A percentile compares a stretch with the other conserved stretches of the same genome.
phyloP scores from a whole-genome alignment of 2,888 invertebrate species.

The Melinaea menophilus region DNA sequence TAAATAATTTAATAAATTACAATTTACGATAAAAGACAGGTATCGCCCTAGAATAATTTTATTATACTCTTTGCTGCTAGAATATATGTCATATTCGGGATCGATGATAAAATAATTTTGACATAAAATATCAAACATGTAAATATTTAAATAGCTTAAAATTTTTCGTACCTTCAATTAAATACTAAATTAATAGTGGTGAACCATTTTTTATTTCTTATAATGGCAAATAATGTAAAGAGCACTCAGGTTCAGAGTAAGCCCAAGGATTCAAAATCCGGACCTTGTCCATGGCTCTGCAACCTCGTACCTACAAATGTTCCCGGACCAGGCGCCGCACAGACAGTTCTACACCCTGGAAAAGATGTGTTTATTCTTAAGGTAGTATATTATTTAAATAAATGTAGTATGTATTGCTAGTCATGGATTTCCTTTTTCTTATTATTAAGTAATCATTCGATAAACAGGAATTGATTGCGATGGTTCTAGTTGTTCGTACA shows the following conservation, averaged over 20 bases:
- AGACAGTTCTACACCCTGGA: conserved; percentile 74
- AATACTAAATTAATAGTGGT: neutral
- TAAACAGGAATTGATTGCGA: too few relatives aligned
- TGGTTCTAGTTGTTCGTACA: too few relatives aligned
- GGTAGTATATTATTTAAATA: conserved; percentile 41
- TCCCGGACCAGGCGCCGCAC: conserved; percentile 50
- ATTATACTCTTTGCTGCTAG: too few relatives aligned
- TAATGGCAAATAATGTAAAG: conserved; percentile 37
- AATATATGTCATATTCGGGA: too few relatives aligned
- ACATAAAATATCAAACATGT: conserved; percentile 3
- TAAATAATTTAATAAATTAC: too few relatives aligned
- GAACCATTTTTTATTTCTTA: neutral
- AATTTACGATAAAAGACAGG: too few relatives aligned
- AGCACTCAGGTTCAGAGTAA: conserved; percentile 41
- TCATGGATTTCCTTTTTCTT: too few relatives aligned
- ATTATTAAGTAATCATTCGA: too few relatives aligned
- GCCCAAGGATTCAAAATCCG: conserved; percentile 25
- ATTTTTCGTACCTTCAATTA: neutral
- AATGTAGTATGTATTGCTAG: too few relatives aligned
- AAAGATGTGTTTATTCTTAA: conserved; percentile 81
- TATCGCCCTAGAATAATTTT: too few relatives aligned
- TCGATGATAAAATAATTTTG: neutral
- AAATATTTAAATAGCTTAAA: neutral
- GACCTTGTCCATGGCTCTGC: conserved; percentile 53
- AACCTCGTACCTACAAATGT: conserved; percentile 55